A percentile compares a stretch with the other conserved stretches of the same genome.
Evolutionary conservation across 2,888 invertebrate species (phyloP).

Genomic region (Choreutis nemorana): DNA sequence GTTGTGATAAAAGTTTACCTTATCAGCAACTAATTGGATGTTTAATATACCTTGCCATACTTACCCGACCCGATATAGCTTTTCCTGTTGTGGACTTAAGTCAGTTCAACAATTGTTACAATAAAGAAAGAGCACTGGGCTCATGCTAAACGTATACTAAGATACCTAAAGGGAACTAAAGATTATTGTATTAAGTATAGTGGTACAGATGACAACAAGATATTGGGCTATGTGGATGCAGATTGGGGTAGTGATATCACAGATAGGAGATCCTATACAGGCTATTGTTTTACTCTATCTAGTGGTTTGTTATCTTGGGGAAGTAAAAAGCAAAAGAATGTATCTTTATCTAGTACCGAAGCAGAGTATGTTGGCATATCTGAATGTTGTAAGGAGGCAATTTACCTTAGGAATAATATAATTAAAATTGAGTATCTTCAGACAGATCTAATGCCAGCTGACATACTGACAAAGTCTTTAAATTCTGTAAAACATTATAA

Average conservation of each 20-base stretch:
- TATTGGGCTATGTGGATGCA: constrained; percentile 13
- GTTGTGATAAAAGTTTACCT: constrained; percentile 7
- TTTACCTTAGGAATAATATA: constrained; percentile 4
- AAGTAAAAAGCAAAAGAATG: constrained; percentile 11
- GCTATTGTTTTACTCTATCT: constrained; percentile 11
- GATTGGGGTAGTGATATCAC: constrained; percentile 11
- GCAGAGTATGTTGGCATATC: background rate
- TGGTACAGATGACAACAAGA: constrained; percentile 4
- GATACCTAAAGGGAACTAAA: constrained; percentile 11
- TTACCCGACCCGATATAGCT: constrained; percentile 13
- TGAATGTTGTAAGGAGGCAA: constrained; percentile 7
- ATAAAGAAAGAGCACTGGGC: constrained; percentile 10
- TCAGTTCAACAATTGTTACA: constrained; percentile 13
- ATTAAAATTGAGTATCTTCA: constrained; percentile 5
- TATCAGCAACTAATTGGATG: constrained; percentile 8
- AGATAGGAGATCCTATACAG: constrained; percentile 12
- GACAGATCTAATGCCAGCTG: constrained; percentile 5
- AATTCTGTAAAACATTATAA: constrained; percentile 5
- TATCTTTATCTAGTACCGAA: constrained; percentile 12
- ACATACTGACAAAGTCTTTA: constrained; percentile 6
- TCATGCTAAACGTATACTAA: constrained; percentile 11
- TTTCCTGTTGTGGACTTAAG: constrained; percentile 12
- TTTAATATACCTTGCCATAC: constrained; percentile 12
- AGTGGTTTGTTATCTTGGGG: constrained; percentile 11
- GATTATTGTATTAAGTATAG: constrained; percentile 12